phyloP scores from a whole-genome alignment of 2,888 invertebrate species.

The Autographa gamma region DNA sequence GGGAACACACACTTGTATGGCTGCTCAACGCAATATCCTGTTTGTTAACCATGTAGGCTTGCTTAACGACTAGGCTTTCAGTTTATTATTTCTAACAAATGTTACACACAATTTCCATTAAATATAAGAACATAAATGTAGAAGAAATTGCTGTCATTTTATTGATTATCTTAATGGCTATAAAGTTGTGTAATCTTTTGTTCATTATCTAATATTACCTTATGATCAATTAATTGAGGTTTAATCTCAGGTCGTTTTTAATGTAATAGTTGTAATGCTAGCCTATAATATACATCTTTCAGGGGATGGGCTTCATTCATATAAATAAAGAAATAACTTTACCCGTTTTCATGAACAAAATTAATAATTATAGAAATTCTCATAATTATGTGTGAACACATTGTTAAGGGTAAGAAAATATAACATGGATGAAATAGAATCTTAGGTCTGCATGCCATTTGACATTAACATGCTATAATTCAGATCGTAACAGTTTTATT shows the following conservation, averaged over 20 bases:
- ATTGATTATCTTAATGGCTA: neutral
- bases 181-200: neutral
- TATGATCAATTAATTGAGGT: neutral
- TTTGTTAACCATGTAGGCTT: conserved; percentile 75
- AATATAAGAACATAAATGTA: neutral
- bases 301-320: too few relatives aligned
- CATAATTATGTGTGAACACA: neutral
- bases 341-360: too few relatives aligned
- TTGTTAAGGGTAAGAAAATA: neutral
- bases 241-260: neutral
- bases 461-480: conserved; percentile 49
- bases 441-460: conserved; percentile 27
- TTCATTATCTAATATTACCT: neutral
- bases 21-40: conserved; percentile 80
- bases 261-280: neutral
- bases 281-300: neutral
- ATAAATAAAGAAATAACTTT: too few relatives aligned
- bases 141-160: neutral
- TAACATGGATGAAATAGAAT: neutral
- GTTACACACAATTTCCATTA: conserved; percentile 22
- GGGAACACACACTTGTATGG: conserved; percentile 78
- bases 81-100: conserved; percentile 52
- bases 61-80: conserved; percentile 74
- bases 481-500: conserved; percentile 58
- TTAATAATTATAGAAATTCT: neutral